Conservation (phyloP, 2,113 vertebrate species). For the Tyto alba region DNA sequence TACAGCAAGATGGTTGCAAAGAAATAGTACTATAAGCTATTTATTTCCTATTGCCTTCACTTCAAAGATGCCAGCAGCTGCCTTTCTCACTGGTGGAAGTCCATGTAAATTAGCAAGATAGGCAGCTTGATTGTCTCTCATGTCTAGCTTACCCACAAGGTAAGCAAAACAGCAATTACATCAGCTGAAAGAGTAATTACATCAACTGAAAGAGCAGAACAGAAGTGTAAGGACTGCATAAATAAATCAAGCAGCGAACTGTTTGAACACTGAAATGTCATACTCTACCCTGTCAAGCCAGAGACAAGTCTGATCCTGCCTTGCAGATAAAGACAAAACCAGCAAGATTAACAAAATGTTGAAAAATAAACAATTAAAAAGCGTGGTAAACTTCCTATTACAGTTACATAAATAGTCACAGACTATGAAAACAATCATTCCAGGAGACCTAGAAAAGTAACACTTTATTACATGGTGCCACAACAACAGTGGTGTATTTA, state of each 20-base stretch:
- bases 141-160: background rate
- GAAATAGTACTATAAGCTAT: background rate
- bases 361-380: background rate
- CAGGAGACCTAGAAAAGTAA: background rate
- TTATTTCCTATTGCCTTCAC: background rate
- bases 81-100: background rate
- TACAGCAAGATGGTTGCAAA: background rate
- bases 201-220: slow-evolving; percentile 6
- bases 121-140: background rate
- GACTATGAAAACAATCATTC: background rate
- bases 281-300: background rate
- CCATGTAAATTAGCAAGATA: background rate
- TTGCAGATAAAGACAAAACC: slow-evolving; percentile 27
- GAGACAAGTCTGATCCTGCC: slow-evolving; percentile 20
- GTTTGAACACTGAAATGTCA: background rate
- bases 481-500: background rate
- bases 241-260: background rate
- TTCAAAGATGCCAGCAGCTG: background rate
- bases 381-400: slow-evolving; percentile 6
- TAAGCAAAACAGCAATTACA: slow-evolving; percentile 34
- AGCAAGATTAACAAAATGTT: background rate
- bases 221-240: background rate
- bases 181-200: background rate
- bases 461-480: background rate
- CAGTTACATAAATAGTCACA: background rate